Evolutionary conservation across 2,888 invertebrate species (phyloP), one percentile per base, ranked within the genome.

Genomic region (Eristalinus aeneus): DNA sequence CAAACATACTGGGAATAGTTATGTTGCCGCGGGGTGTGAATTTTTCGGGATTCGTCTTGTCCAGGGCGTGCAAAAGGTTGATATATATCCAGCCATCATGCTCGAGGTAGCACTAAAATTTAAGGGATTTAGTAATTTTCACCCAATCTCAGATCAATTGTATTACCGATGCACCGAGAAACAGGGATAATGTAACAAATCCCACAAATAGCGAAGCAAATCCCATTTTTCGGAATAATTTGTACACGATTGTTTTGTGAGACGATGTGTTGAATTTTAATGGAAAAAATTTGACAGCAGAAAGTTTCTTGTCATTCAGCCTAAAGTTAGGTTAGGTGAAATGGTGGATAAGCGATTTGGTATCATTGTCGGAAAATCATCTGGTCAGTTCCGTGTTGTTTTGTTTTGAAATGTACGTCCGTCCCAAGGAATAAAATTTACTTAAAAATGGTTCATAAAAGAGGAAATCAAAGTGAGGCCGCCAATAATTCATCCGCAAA

Each of bases 71-170:
- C 89, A 94, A 94, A 83, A 97, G 92, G 90, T 95, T 95, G 88
- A 97, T 94, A 84, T 94, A 95, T 22, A 96, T 91, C 94, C 95
- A 96, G 34, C 96, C 95, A 92, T 97, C 96, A 89, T 95, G 95
- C 90, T 97, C 96, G 86, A 96, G 91, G 89, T 94, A 94, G 65
- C 92, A 93, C 95, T 95, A 88, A 71, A 92, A 92, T 22, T 27
- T 65, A 2, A 67, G 6, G 20, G 0, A 10, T 9, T 4, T 11
- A 46, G n/a, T 32, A n/a, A n/a, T n/a, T n/a, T n/a, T n/a, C n/a
- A n/a, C 1, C 8, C 1, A 9, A 20, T 23, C 0, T 20, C 16
- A 23, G 11, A 23, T 9, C 23, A 20, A 54, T 11, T 22, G 23
- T 58, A 23, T 71, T 85, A 85, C 85, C 72, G 64, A 76, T 34